Percentiles rank a stretch among this genome's conserved stretches.
Evolutionary conservation across 2,888 invertebrate species (phyloP).

Genomic region (Ormyrus labotus): DNA sequence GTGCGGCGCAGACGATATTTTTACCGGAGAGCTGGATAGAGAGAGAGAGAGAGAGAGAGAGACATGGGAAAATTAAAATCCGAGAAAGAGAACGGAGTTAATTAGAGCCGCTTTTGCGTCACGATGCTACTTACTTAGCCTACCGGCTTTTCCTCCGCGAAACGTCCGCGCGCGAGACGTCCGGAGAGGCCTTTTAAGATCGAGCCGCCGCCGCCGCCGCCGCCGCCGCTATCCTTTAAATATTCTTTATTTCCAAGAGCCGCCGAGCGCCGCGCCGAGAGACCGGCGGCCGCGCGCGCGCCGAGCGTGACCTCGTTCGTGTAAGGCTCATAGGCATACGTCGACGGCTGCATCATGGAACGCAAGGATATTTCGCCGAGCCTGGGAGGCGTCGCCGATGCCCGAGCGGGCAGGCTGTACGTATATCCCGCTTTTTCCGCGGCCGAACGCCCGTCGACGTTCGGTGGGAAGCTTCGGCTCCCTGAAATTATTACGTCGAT

Average conservation of each 20-base stretch:
- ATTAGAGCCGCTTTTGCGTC: constrained; percentile 52
- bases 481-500: background rate
- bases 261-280: background rate
- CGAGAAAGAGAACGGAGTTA: constrained; percentile 34
- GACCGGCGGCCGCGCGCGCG: too few species aligned
- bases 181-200: constrained; percentile 34
- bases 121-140: constrained; percentile 33
- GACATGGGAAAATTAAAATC: constrained; percentile 35
- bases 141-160: constrained; percentile 23
- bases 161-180: constrained; percentile 43
- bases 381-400: background rate
- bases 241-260: constrained; percentile 10
- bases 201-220: background rate
- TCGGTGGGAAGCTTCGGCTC: background rate
- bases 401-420: too few species aligned
- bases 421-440: too few species aligned
- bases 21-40: background rate
- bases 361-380: background rate
- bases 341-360: constrained; percentile 19
- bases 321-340: background rate
- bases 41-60: constrained; percentile 5
- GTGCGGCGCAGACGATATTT: constrained; percentile 54
- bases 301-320: constrained; percentile 27
- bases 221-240: constrained; percentile 24
- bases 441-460: background rate